A percentile compares a stretch with the other conserved stretches of the same genome.
phyloP scores from a whole-genome alignment of 1,140 invertebrate genomes.

The Lordiphosa stackelbergi region DNA sequence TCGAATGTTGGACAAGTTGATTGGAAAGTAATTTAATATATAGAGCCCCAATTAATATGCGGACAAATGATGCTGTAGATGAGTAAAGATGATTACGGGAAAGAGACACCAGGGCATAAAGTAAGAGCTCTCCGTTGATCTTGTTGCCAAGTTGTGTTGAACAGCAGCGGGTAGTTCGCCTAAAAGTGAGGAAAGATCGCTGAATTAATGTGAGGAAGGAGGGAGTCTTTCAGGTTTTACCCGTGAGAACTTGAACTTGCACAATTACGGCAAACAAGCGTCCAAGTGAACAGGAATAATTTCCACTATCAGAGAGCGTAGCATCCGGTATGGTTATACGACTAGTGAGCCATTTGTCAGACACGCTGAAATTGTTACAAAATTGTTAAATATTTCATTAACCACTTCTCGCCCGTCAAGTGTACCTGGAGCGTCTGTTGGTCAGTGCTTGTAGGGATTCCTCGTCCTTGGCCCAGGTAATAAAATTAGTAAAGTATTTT shows the following conservation, averaged over 20 bases:
- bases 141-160: constrained; percentile 63
- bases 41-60: constrained; percentile 12
- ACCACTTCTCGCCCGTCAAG: background rate
- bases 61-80: constrained; percentile 4
- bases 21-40: constrained; percentile 18
- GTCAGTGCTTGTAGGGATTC: constrained; percentile 46
- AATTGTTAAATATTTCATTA: background rate
- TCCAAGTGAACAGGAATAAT: constrained; percentile 76
- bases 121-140: constrained; percentile 5
- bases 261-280: constrained; percentile 75
- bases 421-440: constrained; percentile 63
- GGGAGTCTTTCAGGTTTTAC: constrained; percentile 4
- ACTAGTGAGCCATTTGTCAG: constrained; percentile 70
- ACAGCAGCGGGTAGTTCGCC: constrained; percentile 77
- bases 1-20: constrained; percentile 12
- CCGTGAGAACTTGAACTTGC: constrained; percentile 77
- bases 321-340: constrained; percentile 73
- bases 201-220: no score
- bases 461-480: constrained; percentile 77
- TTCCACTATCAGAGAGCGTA: constrained; percentile 75
- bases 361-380: constrained; percentile 50
- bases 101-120: constrained; percentile 26
- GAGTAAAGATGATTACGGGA: constrained; percentile 26
- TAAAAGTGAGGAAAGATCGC: constrained; percentile 13
- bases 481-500: constrained; percentile 75